Evolutionary conservation across 2,797 vertebrate species (phyloP), one percentile per base, ranked within the genome.

Genomic region (Anguilla megastoma): DNA sequence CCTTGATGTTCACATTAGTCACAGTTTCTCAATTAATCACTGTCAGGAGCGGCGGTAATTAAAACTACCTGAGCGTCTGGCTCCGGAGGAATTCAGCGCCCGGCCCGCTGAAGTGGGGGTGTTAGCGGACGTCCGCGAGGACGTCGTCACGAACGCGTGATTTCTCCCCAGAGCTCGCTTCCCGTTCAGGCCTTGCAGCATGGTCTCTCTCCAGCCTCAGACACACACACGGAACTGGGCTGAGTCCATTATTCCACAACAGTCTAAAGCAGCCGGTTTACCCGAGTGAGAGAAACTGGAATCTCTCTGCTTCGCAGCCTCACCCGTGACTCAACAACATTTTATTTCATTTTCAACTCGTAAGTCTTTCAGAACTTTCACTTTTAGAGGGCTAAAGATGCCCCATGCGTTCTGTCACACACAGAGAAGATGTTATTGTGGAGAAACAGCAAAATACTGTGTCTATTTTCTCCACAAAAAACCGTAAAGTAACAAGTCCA

Each of bases 41-140:
- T 93, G 94, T 94, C 94, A 92, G 87, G 89, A 76, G 88, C 90
- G 86, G 88, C 86, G 88, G 93, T 95, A 95, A 95, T 95, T 95
- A 93, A 91, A 93, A 90, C 88, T 89, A 71, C 89, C 90, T 88
- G 41, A 88, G 83, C 90, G 88, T 91, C 87, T 91, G 90, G 89
- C 87, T 89, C 88, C 92, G 90, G 76, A 54, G 3, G 74, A 76
- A 16, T 3, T 69, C 71, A 16, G 69, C 71, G 45, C 82, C 33
- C 60, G 54, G 69, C 21, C 36, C 30, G 79, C 83, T 69, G 58
- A 16, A 71, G 66, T 2, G 9, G 8, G 66, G n/a, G 12, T 45
- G 69, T 76, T 36, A 9, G 54, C 5, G 48, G 54, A 30, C 33
- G 24, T 58, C 33, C 33, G 50, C 36, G 86, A 9, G 14, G 86